Evolutionary conservation across 2,113 vertebrate species (phyloP).

Genomic region (Zosterops hypoxanthus): DNA sequence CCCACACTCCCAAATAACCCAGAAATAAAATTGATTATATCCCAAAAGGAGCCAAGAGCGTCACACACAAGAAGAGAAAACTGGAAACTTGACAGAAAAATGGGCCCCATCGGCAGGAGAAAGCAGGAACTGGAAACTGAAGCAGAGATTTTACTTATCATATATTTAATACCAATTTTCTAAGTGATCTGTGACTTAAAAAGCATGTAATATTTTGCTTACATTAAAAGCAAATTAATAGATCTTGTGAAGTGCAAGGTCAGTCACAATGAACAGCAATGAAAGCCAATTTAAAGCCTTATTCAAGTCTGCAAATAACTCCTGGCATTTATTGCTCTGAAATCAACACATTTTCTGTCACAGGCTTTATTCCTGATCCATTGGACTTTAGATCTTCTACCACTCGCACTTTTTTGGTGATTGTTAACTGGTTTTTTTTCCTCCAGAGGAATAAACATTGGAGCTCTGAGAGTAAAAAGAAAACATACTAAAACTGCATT

Average conservation of each 20-base stretch:
- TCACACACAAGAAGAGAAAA: not conserved
- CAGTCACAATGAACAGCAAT: not conserved
- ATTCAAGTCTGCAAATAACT: not conserved
- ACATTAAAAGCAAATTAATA: not conserved
- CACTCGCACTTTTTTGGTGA: not conserved
- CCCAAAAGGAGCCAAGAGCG: not conserved
- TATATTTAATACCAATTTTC: not conserved
- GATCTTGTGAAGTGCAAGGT: not conserved
- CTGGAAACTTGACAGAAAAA: not conserved
- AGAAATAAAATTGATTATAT: not conserved
- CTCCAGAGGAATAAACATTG: not conserved
- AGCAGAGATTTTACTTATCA: not conserved
- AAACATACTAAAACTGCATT: not conserved
- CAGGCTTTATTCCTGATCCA: not conserved
- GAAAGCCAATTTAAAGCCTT: not conserved
- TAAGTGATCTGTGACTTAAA: not conserved
- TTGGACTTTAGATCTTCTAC: not conserved
- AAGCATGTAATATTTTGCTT: not conserved
- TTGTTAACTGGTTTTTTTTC: rapidly evolving
- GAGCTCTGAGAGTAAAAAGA: not conserved
- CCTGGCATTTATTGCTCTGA: not conserved
- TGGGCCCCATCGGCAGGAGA: not conserved
- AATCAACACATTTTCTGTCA: not conserved
- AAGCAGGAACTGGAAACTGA: not conserved
- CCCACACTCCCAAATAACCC: not conserved